Evolutionary conservation across 2,888 invertebrate genomes (phyloP).

Genomic region (Mimachlamys varia): DNA sequence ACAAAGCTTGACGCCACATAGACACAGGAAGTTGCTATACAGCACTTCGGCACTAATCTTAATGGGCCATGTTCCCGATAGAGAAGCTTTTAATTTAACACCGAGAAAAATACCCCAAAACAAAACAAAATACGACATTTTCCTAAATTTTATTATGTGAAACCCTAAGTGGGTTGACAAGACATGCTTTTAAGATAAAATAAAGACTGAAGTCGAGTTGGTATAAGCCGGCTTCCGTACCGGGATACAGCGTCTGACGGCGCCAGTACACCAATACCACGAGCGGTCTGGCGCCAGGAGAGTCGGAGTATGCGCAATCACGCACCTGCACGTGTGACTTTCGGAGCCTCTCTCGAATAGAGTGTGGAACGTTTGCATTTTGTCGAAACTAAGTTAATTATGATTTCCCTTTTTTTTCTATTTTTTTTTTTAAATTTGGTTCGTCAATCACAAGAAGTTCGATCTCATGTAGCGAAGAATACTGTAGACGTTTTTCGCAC

Average conservation of each 20-base stretch:
- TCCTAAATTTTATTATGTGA: constrained; percentile 23
- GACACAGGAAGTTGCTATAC: not conserved
- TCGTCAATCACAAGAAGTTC: not conserved
- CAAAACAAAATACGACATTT: not conserved
- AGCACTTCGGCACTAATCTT: not conserved
- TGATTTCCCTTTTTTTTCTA: not conserved
- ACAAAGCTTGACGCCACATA: not conserved
- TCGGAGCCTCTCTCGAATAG: constrained; percentile 11
- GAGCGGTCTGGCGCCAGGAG: not conserved
- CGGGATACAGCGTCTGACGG: not conserved
- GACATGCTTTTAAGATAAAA: constrained; percentile 24
- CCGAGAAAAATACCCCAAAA: not conserved
- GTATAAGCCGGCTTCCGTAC: not conserved
- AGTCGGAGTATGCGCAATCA: constrained; percentile 5
- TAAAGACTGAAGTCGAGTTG: constrained; percentile 27
- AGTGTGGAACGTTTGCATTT: not conserved
- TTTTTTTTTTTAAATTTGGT: not conserved
- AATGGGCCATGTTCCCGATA: not conserved
- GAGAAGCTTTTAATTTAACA: not conserved
- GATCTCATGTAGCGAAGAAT: not conserved
- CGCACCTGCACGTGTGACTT: constrained; percentile 34
- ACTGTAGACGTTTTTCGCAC: not conserved
- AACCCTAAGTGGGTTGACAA: not conserved
- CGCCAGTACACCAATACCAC: not conserved
- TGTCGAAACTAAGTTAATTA: not conserved